These are phyloP conservation scores for Meloidogyne chitwoodi DNA, from an alignment of 1,140 invertebrate species.

Conservation along the genomic window DNA sequence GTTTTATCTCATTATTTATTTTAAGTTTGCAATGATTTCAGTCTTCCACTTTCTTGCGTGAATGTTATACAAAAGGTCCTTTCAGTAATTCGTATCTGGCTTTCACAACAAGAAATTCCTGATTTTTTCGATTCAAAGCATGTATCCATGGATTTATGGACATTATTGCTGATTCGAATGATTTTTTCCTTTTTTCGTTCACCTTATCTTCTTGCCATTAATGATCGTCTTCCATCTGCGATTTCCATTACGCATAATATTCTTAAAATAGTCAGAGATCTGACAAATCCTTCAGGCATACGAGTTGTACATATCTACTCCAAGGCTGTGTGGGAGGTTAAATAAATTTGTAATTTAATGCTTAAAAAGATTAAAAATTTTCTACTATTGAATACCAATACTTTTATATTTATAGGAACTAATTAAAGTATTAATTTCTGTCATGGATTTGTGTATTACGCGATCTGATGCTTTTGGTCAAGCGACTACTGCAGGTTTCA, in stretches of 20 bases:
- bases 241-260: constrained; percentile 39
- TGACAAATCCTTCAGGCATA: constrained; percentile 37
- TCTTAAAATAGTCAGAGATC: constrained; percentile 39
- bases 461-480: constrained; percentile 38
- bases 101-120: constrained; percentile 54
- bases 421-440: constrained; percentile 24
- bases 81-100: constrained; percentile 47
- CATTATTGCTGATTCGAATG: constrained; percentile 48
- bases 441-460: constrained; percentile 29
- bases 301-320: constrained; percentile 40
- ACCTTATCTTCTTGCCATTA: constrained; percentile 45
- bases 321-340: constrained; percentile 30
- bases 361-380: no score
- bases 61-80: constrained; percentile 57
- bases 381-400: no score
- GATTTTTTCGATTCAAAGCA: constrained; percentile 45
- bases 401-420: constrained; percentile 23
- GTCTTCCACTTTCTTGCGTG: constrained; percentile 49
- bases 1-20: background rate
- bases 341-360: constrained; percentile 2
- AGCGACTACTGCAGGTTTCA: constrained; percentile 45
- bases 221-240: constrained; percentile 40
- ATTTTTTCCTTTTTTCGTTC: constrained; percentile 48
- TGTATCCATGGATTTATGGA: constrained; percentile 41
- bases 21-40: background rate